A percentile compares a stretch with the other conserved stretches of the same genome.
Conservation (phyloP, 2,113 vertebrate genomes). For the Cottus gobio region DNA sequence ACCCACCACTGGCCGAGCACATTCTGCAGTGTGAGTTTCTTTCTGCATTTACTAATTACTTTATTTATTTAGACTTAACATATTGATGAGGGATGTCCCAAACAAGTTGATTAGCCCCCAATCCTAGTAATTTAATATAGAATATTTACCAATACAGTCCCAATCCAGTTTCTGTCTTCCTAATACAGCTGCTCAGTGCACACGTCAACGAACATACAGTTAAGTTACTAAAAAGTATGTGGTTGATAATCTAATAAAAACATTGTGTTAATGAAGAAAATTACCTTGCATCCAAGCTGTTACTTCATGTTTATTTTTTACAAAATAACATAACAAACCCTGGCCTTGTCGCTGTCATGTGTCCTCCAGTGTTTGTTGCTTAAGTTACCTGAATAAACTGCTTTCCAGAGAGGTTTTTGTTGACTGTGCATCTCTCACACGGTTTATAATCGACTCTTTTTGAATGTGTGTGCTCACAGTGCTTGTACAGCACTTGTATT, state of each 20-base stretch:
- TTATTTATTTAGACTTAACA: background rate
- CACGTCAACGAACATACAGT: background rate
- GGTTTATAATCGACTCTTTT: background rate
- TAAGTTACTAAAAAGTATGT: background rate
- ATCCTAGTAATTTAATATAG: background rate
- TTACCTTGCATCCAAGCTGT: background rate
- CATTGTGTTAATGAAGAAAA: background rate
- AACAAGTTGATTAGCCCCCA: background rate
- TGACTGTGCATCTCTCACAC: background rate
- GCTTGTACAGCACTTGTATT: no score
- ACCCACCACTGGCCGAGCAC: constrained; percentile 85
- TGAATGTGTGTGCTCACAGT: no score
- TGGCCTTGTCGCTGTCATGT: background rate
- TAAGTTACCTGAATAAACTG: no score
- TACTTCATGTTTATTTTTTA: background rate
- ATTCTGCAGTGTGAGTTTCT: constrained; percentile 79
- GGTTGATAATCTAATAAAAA: background rate
- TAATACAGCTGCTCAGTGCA: background rate
- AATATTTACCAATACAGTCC: background rate
- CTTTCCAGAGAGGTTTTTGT: background rate
- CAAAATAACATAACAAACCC: background rate
- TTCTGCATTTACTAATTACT: background rate
- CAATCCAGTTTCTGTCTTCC: background rate
- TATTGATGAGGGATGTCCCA: background rate
- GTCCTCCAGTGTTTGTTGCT: no score